Conservation (phyloP, 2,888 invertebrate species). For the Tridacna gigas region DNA sequence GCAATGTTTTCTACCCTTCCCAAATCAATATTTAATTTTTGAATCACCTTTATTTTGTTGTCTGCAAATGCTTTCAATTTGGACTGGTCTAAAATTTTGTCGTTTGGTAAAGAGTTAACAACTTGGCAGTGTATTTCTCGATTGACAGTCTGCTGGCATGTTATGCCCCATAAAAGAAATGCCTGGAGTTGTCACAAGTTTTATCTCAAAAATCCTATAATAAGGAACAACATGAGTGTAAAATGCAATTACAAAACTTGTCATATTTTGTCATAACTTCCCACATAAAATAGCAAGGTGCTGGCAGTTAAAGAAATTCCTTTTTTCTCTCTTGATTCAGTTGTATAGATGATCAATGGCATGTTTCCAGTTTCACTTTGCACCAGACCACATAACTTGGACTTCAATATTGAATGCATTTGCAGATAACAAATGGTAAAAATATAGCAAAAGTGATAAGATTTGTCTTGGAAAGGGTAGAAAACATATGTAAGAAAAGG, state of each 20-base stretch:
- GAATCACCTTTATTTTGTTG: neutral
- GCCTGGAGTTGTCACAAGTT: slow-evolving; percentile 11
- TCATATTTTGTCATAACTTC: slow-evolving; percentile 25
- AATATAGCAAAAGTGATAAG: too few relatives aligned
- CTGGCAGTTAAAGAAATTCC: slow-evolving; percentile 13
- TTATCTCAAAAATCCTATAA: slow-evolving; percentile 1
- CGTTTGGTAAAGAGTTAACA: neutral
- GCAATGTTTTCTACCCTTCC: neutral
- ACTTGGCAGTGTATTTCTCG: neutral
- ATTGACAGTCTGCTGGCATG: slow-evolving; percentile 2
- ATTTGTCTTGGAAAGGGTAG: too few relatives aligned
- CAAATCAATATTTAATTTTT: neutral
- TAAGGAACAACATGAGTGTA: slow-evolving; percentile 23
- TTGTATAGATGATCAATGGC: neutral
- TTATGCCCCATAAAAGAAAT: slow-evolving; percentile 16
- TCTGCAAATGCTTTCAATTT: too few relatives aligned
- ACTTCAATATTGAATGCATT: too few relatives aligned
- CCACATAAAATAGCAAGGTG: slow-evolving; percentile 29
- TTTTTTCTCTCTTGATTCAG: neutral
- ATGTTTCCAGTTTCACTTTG: neutral
- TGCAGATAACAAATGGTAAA: too few relatives aligned
- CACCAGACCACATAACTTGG: too few relatives aligned
- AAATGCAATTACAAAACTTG: slow-evolving; percentile 31
- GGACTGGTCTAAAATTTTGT: too few relatives aligned
- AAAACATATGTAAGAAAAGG: too few relatives aligned